phyloP scores from a whole-genome alignment of 2,113 vertebrate genomes.

The Crotalus tigris region DNA sequence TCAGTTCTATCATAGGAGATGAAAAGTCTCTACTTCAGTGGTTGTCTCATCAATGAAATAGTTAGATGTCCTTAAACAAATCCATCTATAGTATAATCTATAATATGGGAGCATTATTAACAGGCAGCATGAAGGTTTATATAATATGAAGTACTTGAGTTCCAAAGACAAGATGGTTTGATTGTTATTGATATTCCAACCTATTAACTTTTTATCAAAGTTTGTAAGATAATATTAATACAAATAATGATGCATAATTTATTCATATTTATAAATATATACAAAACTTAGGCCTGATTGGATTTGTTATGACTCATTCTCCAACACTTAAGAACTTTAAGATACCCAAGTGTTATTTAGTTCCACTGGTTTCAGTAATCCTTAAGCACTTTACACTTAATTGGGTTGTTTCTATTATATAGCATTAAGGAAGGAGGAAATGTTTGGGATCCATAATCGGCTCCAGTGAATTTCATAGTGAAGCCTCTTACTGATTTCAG shows the following conservation, averaged over 20 bases:
- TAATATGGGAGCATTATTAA: background rate
- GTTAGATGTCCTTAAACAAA: background rate
- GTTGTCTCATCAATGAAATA: background rate
- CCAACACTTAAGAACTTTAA: background rate
- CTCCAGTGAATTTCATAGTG: background rate
- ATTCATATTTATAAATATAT: background rate
- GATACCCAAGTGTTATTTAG: background rate
- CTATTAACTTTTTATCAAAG: background rate
- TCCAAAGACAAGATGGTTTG: background rate
- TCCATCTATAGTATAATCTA: background rate
- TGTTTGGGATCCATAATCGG: background rate
- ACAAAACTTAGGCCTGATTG: background rate
- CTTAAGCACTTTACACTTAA: background rate
- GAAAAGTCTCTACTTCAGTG: background rate
- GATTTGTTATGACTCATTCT: background rate
- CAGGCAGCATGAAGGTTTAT: background rate
- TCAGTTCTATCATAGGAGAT: background rate
- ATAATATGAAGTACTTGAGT: background rate
- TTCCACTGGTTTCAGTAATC: background rate
- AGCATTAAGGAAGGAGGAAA: background rate
- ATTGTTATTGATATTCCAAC: background rate
- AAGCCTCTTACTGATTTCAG: background rate
- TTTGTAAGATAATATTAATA: background rate
- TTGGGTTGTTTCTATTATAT: background rate
- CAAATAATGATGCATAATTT: background rate